These are phyloP conservation scores for Lepidurus packardi DNA, from an alignment of 1,140 invertebrate species.

Conservation along the genomic window DNA sequence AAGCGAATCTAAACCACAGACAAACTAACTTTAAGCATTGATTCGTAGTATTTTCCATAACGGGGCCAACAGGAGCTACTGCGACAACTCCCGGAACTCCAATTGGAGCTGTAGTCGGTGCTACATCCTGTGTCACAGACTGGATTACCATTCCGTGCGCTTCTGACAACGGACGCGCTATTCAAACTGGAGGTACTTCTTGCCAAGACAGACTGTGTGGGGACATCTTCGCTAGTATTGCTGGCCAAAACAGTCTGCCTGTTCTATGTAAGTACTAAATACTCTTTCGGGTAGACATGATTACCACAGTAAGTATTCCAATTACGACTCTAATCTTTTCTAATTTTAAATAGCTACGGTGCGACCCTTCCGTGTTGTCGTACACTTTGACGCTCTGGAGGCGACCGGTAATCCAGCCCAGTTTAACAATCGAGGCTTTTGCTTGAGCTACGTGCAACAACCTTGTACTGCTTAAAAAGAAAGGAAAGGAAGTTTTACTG, in stretches of 20 bases:
- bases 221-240: constrained; percentile 60
- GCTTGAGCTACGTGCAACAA: constrained; percentile 73
- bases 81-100: constrained; percentile 44
- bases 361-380: constrained; percentile 68
- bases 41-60: constrained; percentile 44
- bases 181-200: constrained; percentile 44
- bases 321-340: neutral
- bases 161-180: constrained; percentile 55
- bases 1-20: too few relatives aligned
- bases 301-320: neutral
- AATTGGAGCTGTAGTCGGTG: constrained; percentile 58
- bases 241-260: constrained; percentile 51
- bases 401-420: constrained; percentile 47
- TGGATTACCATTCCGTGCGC: constrained; percentile 72
- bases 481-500: constrained; percentile 16
- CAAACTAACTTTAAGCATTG: neutral
- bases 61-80: constrained; percentile 55
- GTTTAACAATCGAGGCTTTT: constrained; percentile 61
- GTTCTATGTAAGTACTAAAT: constrained; percentile 56
- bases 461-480: constrained; percentile 55
- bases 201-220: constrained; percentile 68
- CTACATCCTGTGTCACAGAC: constrained; percentile 57
- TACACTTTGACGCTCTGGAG: constrained; percentile 68
- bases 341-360: constrained; percentile 58
- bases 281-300: too few relatives aligned